Evolutionary conservation across 2,113 vertebrate genomes (phyloP).

Genomic region (Caranx ignobilis): DNA sequence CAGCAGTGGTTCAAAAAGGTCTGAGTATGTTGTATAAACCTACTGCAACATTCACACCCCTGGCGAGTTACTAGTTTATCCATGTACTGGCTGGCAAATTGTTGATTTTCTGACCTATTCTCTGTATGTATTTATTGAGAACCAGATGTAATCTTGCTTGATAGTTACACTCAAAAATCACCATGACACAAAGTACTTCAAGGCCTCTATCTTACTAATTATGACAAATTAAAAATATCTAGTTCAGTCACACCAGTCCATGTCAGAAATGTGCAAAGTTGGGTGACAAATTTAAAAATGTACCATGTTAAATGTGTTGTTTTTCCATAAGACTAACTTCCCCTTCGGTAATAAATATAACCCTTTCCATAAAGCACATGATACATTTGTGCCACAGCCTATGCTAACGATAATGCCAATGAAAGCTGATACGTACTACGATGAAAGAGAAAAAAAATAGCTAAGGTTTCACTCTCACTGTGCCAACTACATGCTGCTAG

Average conservation of each 20-base stretch:
- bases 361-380: background rate
- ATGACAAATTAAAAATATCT: background rate
- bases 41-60: background rate
- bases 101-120: background rate
- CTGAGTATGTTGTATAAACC: background rate
- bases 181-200: background rate
- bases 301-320: background rate
- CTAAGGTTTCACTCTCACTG: background rate
- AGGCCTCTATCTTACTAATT: background rate
- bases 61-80: background rate
- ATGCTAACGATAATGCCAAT: constrained; percentile 8
- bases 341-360: background rate
- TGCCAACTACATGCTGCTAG: background rate
- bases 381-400: background rate
- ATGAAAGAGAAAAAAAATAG: background rate
- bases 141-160: background rate
- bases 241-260: background rate
- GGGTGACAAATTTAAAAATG: background rate
- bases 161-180: background rate
- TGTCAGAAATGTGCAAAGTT: background rate
- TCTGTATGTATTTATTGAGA: background rate
- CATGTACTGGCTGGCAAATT: background rate
- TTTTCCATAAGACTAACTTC: background rate
- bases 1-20: background rate
- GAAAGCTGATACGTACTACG: constrained; percentile 13